These are phyloP conservation scores for Mus spretus DNA, from an alignment of 2,797 vertebrate genomes.

Conservation along the genomic window DNA sequence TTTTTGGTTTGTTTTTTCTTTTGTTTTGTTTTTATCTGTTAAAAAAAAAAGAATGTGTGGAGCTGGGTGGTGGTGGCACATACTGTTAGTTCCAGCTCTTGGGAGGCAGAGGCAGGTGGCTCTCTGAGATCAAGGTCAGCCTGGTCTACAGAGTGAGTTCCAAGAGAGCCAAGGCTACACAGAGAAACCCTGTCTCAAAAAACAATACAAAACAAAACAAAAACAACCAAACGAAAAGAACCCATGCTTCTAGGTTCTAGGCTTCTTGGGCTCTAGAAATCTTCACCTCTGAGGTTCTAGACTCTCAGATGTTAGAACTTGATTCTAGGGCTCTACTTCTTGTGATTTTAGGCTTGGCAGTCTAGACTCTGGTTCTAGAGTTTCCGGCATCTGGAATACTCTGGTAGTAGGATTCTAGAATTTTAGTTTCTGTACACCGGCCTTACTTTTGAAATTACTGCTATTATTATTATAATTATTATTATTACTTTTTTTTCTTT, in stretches of 20 bases:
- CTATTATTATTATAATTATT: not conserved
- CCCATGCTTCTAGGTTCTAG: not conserved
- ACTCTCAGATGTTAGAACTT: not conserved
- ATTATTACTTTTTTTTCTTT: too few relatives aligned
- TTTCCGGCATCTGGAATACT: not conserved
- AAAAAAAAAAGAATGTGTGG: not conserved
- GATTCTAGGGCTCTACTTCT: not conserved
- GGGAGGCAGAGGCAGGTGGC: not conserved
- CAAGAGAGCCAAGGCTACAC: not conserved
- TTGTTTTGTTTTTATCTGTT: not conserved
- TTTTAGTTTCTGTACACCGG: not conserved
- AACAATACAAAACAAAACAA: not conserved
- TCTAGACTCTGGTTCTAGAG: not conserved
- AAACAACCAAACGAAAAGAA: not conserved
- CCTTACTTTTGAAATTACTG: not conserved
- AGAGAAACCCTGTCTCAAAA: not conserved
- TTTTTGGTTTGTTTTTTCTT: not conserved
- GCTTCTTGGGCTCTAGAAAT: conserved; percentile 38
- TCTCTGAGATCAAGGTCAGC: not conserved
- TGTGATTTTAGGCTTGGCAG: not conserved
- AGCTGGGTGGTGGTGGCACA: not conserved
- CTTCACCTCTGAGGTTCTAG: conserved; percentile 28
- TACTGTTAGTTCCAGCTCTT: not conserved
- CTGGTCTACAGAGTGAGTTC: not conserved
- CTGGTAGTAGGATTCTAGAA: not conserved